These are phyloP conservation scores for Augiades crinisus DNA, from an alignment of 2,888 invertebrate species.

Conservation along the genomic window DNA sequence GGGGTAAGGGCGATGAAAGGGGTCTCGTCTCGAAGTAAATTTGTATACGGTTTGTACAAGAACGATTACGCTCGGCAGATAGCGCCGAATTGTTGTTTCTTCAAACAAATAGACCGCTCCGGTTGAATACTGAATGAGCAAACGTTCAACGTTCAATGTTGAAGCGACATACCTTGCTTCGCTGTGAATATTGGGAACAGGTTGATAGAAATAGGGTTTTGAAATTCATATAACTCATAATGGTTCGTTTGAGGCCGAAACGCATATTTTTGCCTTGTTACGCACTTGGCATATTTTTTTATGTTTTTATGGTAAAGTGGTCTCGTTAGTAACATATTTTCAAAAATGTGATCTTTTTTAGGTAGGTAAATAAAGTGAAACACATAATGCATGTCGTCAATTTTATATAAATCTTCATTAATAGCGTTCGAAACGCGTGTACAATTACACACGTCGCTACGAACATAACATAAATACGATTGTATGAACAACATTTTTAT, in stretches of 20 bases:
- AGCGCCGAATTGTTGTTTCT: neutral
- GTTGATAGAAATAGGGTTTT: too few relatives aligned
- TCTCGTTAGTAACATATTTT: too few relatives aligned
- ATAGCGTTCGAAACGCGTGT: slow-evolving; percentile 1
- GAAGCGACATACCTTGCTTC: too few relatives aligned
- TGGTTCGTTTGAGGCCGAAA: too few relatives aligned
- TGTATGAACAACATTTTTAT: slow-evolving; percentile 6
- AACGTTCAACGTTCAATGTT: too few relatives aligned
- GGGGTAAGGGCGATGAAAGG: neutral
- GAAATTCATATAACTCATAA: too few relatives aligned
- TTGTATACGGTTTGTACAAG: neutral
- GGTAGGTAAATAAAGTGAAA: neutral
- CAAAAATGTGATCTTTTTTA: neutral
- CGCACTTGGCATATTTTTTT: too few relatives aligned
- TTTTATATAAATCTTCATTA: neutral
- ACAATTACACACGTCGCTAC: neutral
- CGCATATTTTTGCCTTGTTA: too few relatives aligned
- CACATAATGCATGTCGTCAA: neutral
- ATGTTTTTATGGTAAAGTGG: too few relatives aligned
- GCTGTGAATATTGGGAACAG: too few relatives aligned
- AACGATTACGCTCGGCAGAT: neutral
- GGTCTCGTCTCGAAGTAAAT: neutral
- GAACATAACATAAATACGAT: slow-evolving; percentile 8
- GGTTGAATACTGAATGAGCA: neutral
- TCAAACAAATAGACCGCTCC: neutral